Percentiles rank a stretch among this genome's conserved stretches.
phyloP scores from a whole-genome alignment of 2,797 vertebrate species.

The Otus scops region DNA sequence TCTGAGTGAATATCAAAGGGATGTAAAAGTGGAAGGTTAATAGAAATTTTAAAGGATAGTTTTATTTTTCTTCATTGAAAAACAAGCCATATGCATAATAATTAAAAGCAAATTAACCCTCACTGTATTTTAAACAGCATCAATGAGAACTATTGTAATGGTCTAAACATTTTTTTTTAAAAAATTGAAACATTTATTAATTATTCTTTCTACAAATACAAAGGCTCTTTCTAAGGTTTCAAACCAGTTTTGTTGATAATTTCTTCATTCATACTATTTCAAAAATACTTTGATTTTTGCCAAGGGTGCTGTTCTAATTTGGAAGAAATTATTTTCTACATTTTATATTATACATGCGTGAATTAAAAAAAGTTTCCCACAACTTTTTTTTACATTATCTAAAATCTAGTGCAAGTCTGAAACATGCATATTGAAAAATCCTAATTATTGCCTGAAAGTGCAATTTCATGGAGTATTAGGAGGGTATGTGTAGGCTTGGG shows the following conservation, averaged over 20 bases:
- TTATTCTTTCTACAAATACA: background rate
- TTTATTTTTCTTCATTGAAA: background rate
- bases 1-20: slow-evolving; percentile 61
- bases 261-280: background rate
- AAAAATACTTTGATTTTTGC: background rate
- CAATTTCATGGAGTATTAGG: background rate
- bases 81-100: background rate
- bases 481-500: background rate
- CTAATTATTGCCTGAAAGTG: background rate
- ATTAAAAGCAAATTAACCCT: background rate
- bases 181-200: background rate
- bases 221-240: background rate
- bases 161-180: background rate
- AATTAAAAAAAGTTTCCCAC: background rate
- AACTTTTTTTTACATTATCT: background rate
- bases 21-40: slow-evolving; percentile 48
- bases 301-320: background rate
- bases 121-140: background rate
- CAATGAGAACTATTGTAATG: background rate
- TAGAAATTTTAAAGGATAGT: slow-evolving; percentile 33
- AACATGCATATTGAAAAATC: background rate
- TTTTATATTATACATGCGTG: background rate
- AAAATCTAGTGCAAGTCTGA: background rate
- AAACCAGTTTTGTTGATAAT: background rate
- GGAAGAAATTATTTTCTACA: background rate